phyloP scores from a whole-genome alignment of 2,113 vertebrate species.

The Oreochromis tanganicae region DNA sequence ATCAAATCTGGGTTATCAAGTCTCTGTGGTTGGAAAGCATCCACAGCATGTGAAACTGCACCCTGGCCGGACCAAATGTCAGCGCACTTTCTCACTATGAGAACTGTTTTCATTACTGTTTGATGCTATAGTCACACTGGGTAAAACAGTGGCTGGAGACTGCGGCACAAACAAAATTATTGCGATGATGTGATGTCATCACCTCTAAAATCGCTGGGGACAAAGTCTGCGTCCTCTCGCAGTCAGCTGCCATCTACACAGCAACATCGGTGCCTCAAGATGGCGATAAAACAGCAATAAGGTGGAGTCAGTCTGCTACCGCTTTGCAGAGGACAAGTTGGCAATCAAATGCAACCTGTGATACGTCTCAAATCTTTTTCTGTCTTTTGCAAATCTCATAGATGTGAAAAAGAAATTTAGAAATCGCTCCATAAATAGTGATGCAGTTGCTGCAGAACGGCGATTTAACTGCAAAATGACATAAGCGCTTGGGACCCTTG shows the following conservation, averaged over 20 bases:
- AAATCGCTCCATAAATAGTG: neutral
- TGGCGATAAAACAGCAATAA: neutral
- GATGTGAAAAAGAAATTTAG: neutral
- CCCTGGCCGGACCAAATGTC: neutral
- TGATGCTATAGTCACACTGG: neutral
- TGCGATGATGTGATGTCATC: neutral
- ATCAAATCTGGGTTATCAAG: constrained; percentile 47
- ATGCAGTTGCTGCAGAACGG: neutral
- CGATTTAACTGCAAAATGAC: neutral
- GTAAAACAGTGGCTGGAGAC: neutral
- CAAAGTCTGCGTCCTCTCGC: neutral
- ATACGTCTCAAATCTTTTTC: neutral
- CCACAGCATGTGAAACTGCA: neutral
- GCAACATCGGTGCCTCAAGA: neutral
- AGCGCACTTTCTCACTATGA: neutral
- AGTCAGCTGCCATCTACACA: neutral
- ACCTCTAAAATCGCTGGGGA: neutral
- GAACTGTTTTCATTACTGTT: neutral
- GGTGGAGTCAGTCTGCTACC: neutral
- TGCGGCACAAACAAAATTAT: neutral
- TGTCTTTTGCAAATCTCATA: neutral
- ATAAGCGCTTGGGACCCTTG: neutral
- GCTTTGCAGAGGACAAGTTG: neutral
- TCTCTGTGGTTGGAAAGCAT: constrained; percentile 20
- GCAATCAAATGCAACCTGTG: neutral